Evolutionary conservation across 1,140 invertebrate genomes (phyloP).

Genomic region (Zaprionus camerounensis): DNA sequence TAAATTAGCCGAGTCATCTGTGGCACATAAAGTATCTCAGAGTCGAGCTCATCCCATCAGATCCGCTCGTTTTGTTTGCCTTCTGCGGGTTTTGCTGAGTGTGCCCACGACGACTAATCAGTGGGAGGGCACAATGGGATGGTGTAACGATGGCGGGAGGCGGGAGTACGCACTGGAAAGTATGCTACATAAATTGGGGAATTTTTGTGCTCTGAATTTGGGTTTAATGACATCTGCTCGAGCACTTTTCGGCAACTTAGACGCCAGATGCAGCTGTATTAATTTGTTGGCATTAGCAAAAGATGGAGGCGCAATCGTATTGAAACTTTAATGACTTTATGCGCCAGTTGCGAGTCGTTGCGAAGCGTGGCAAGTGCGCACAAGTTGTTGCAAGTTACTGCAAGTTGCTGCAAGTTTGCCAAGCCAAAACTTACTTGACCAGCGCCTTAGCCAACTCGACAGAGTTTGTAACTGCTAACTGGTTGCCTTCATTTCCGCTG

Average conservation of each 20-base stretch:
- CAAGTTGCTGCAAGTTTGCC: constrained; percentile 2
- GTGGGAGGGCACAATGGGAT: not conserved
- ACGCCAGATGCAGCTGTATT: constrained; percentile 41
- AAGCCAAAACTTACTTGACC: constrained; percentile 40
- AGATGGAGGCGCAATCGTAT: constrained; percentile 59
- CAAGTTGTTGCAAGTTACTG: constrained; percentile 55
- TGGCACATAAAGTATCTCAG: not conserved
- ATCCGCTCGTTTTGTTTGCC: not conserved
- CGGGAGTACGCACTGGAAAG: constrained; percentile 5
- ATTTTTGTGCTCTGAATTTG: not conserved
- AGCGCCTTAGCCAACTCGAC: not conserved
- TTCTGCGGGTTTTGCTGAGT: constrained; percentile 29
- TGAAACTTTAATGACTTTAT: constrained; percentile 79
- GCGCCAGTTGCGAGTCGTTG: constrained; percentile 65
- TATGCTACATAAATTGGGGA: constrained; percentile 24
- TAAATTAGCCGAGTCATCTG: not conserved
- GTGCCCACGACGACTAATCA: constrained; percentile 35
- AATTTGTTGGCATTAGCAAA: constrained; percentile 59
- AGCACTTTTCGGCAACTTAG: constrained; percentile 19
- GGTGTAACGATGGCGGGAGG: not conserved
- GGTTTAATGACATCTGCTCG: constrained; percentile 14
- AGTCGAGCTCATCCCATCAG: not conserved
- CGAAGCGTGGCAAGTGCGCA: constrained; percentile 41
- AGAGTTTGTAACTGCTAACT: constrained; percentile 13
- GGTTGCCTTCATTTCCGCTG: constrained; percentile 36